Percentiles rank a stretch among this genome's conserved stretches.
Conservation (phyloP, 2,797 vertebrate species). For the Rhadinocentrus ornatus region DNA sequence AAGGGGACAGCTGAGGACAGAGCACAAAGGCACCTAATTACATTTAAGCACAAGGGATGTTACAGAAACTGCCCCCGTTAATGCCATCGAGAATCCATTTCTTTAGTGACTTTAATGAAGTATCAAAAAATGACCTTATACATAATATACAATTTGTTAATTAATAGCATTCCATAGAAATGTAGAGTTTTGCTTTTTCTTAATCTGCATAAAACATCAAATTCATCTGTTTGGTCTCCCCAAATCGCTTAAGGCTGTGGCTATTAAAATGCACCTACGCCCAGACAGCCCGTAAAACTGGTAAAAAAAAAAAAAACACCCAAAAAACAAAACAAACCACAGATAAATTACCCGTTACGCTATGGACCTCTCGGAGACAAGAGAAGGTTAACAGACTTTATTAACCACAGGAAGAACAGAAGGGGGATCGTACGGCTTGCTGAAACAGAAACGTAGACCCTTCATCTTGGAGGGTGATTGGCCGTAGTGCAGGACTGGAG, state of each 20-base stretch:
- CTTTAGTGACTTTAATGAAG: conserved; percentile 1
- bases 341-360: too few relatives aligned
- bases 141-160: background rate
- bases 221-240: conserved; percentile 46
- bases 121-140: background rate
- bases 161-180: conserved; percentile 26
- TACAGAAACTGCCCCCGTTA: conserved; percentile 20
- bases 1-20: conserved; percentile 84
- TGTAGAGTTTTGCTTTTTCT: conserved; percentile 32
- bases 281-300: conserved; percentile 59
- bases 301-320: too few relatives aligned
- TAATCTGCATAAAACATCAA: conserved; percentile 56
- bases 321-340: conserved; percentile 55
- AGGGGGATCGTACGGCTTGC: too few relatives aligned
- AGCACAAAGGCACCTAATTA: conserved; percentile 40
- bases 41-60: conserved; percentile 32
- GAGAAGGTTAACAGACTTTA: too few relatives aligned
- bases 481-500: too few relatives aligned
- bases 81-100: conserved; percentile 11
- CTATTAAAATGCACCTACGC: conserved; percentile 68
- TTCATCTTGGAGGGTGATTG: too few relatives aligned
- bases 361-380: too few relatives aligned
- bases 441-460: too few relatives aligned
- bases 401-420: too few relatives aligned
- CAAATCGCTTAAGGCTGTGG: conserved; percentile 52